Percentiles rank a stretch among this genome's conserved stretches.
Conservation (phyloP, 2,113 vertebrate genomes). For the Notiomystis cincta region DNA sequence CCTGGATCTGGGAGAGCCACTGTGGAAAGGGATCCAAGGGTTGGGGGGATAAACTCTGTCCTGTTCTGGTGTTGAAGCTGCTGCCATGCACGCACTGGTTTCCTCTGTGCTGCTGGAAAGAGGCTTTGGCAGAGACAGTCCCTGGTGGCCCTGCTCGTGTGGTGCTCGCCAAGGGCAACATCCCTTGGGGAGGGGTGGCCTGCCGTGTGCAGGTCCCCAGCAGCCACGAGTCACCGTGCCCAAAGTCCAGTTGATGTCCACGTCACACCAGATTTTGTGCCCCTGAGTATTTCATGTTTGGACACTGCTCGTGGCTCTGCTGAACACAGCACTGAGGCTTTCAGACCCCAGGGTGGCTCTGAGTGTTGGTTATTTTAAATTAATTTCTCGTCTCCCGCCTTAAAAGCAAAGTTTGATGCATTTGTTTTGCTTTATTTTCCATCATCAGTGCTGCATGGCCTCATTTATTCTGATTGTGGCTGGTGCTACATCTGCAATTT, state of each 20-base stretch:
- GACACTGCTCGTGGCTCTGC: background rate
- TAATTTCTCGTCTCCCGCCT: background rate
- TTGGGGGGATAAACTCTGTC: background rate
- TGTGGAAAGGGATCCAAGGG: accelerated
- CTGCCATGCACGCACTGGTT: background rate
- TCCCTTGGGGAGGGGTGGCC: background rate
- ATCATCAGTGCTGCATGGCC: constrained; percentile 46
- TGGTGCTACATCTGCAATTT: constrained; percentile 9
- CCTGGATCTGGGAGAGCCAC: background rate
- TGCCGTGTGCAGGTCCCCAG: background rate
- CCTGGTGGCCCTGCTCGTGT: background rate
- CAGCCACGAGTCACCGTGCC: background rate
- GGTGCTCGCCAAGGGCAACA: accelerated
- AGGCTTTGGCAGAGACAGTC: background rate
- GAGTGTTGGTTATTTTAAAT: background rate
- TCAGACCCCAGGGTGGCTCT: constrained; percentile 15
- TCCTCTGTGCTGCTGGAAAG: background rate
- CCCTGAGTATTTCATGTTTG: background rate
- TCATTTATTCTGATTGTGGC: constrained; percentile 6
- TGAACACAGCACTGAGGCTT: constrained; percentile 42
- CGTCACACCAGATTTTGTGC: background rate
- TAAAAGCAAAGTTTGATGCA: background rate
- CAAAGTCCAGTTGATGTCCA: background rate
- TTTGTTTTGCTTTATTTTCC: constrained; percentile 19
- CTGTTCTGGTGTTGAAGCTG: background rate